Evolutionary conservation across 2,888 invertebrate genomes (phyloP), one percentile per base, ranked within the genome.

Genomic region (Dynastes tityus): DNA sequence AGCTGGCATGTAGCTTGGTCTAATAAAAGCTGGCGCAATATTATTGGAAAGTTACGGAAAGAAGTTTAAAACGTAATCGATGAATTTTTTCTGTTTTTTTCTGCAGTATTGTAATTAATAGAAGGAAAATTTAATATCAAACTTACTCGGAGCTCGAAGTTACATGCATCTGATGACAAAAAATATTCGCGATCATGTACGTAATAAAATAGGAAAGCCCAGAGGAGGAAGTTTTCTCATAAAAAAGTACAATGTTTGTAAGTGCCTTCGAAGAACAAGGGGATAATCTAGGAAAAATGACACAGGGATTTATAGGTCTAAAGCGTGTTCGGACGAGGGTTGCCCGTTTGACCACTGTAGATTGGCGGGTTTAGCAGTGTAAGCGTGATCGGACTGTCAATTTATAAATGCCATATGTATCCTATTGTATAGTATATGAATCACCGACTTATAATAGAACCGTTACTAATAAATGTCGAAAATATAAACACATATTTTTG

Each of bases 181-280:
- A 61, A 74, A 40, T 74, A 61, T 74, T 61, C 63, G 61, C 49
- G 45, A 45, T 58, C 71, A 16, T 58, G 61, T 22, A 51, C n/a
- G 51, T 68, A 63, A 74, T 61, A 74, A 74, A 74, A 61, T 61
- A 74, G 37, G 22, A 58, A 61, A 74, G 49, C 73, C 27, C 11
- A 11, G 45, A 45, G 45, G 61, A 68, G 68, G 80, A 82, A 82
- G 82, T 82, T 82, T 87, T 87, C 87, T 87, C 88, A 88, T 88
- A 88, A 88, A 88, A 88, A 88, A 88, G 85, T 85, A 84, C 86
- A 85, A 87, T 87, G 87, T 87, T 87, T 86, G 87, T 88, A 88
- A 88, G 88, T 88, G 88, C 88, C 87, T 88, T 87, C 87, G 81
- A 83, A 83, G 83, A 87, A 87, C 87, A 84, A 83, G 84, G 85